phyloP scores from a whole-genome alignment of 2,113 vertebrate species.

The Calidris pygmaea region DNA sequence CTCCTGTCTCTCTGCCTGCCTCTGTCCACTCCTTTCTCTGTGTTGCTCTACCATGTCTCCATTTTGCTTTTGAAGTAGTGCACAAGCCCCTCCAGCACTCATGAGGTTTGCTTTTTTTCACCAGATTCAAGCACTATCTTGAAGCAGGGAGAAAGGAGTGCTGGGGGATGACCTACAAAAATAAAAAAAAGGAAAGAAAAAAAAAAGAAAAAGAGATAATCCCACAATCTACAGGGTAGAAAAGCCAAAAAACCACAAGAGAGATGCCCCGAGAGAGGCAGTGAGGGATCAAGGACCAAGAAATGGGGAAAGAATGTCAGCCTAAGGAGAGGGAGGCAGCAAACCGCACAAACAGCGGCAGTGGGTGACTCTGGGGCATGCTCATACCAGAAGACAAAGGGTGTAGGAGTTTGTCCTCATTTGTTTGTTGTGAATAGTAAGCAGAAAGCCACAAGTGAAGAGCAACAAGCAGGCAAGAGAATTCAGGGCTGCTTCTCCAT shows the following conservation, averaged over 20 bases:
- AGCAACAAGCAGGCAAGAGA: neutral
- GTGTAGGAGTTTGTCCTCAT: neutral
- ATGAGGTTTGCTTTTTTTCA: neutral
- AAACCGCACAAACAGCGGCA: neutral
- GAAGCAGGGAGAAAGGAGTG: neutral
- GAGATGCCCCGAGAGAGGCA: neutral
- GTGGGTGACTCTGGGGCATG: accelerated
- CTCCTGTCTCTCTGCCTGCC: neutral
- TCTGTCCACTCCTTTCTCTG: neutral
- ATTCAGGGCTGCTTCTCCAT: neutral
- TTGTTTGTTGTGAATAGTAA: neutral
- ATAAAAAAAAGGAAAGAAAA: too few relatives aligned
- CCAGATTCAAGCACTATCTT: neutral
- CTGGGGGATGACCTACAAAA: neutral
- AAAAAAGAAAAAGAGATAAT: neutral
- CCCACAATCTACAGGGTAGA: neutral
- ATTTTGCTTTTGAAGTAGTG: neutral
- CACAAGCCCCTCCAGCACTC: neutral
- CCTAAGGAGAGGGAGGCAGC: neutral
- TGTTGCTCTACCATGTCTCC: neutral
- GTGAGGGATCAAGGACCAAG: neutral
- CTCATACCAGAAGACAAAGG: neutral
- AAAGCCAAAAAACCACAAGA: neutral
- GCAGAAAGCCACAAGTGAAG: neutral
- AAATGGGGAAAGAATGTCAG: neutral